Conservation (phyloP, 1,140 invertebrate species). For the Drosophila kohkoa region DNA sequence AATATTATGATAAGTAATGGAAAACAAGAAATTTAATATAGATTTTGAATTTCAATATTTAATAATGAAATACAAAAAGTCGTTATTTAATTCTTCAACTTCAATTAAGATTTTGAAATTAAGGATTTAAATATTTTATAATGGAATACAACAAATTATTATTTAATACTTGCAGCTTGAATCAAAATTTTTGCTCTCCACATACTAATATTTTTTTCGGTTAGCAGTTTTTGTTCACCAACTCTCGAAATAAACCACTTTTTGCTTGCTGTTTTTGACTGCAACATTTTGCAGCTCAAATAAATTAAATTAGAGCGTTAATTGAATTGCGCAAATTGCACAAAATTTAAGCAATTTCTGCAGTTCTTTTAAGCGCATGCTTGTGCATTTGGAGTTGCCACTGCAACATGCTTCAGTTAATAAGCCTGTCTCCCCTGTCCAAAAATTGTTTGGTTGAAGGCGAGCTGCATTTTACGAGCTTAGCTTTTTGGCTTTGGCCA, state of each 20-base stretch:
- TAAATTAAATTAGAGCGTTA: background rate
- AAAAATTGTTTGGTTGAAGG: background rate
- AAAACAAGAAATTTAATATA: too few species aligned
- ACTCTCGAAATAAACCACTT: background rate
- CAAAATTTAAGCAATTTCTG: conserved; percentile 4
- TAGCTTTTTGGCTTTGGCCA: conserved; percentile 45
- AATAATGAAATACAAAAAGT: too few species aligned
- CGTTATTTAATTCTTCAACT: too few species aligned
- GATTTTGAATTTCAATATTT: too few species aligned
- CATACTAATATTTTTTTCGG: too few species aligned
- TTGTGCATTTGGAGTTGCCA: conserved; percentile 4
- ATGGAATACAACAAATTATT: too few species aligned
- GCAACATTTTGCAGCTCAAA: background rate
- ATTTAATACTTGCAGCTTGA: too few species aligned
- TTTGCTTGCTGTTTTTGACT: background rate
- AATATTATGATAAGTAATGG: too few species aligned
- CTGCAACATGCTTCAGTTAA: conserved; percentile 34
- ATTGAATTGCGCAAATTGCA: background rate
- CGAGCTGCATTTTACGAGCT: conserved; percentile 50
- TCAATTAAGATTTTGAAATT: too few species aligned
- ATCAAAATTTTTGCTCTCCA: too few species aligned
- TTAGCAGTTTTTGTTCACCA: background rate
- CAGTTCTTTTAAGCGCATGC: background rate
- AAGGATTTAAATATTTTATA: too few species aligned
- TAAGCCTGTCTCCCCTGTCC: conserved; percentile 23